Conservation (phyloP, 2,888 invertebrate genomes). For the Emmelina monodactyla region DNA sequence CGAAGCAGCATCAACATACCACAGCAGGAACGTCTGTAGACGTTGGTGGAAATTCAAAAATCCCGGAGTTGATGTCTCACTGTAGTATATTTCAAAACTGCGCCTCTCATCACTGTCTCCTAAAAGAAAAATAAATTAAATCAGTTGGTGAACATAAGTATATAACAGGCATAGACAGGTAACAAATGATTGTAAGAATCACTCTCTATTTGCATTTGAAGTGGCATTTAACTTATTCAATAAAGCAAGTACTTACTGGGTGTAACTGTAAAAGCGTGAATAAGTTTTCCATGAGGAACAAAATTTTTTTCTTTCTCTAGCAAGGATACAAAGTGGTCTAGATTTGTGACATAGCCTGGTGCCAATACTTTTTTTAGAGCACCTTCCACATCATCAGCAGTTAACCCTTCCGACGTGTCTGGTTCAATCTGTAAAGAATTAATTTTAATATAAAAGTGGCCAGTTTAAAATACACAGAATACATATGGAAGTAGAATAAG, state of each 20-base stretch:
- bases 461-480: neutral
- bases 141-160: too few species aligned
- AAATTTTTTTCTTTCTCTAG: constrained; percentile 79
- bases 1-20: constrained; percentile 96
- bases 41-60: constrained; percentile 83
- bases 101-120: constrained; percentile 45
- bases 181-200: too few species aligned
- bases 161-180: too few species aligned
- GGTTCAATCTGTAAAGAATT: constrained; percentile 56
- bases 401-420: constrained; percentile 62
- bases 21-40: constrained; percentile 89
- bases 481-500: too few species aligned
- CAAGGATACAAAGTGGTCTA: constrained; percentile 74
- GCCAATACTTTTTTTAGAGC: constrained; percentile 74
- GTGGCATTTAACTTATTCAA: neutral
- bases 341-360: constrained; percentile 73
- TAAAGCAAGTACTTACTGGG: constrained; percentile 32
- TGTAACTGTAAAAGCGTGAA: constrained; percentile 66
- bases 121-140: constrained; percentile 17
- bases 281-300: constrained; percentile 75
- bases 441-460: neutral
- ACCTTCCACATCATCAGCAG: constrained; percentile 79
- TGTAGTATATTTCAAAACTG: constrained; percentile 82
- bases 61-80: constrained; percentile 73
- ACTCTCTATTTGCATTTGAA: too few species aligned